Evolutionary conservation across 2,113 vertebrate genomes (phyloP), one percentile per base, ranked within the genome.

Genomic region (Tinamus guttatus): DNA sequence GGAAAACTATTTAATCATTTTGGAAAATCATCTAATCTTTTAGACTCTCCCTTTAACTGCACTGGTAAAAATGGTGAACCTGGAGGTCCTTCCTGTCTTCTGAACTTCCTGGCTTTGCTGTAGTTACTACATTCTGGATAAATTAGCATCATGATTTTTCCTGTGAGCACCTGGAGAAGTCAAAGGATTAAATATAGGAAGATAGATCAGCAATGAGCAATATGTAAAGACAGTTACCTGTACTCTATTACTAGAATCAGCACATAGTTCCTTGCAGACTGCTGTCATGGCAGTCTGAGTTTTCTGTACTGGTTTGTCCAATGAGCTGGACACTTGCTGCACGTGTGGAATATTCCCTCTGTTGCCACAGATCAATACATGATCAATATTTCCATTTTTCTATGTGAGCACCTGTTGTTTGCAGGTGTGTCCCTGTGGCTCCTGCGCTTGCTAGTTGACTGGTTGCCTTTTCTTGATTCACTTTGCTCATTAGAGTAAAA

Each of bases 121-220:
- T 62, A 43, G 47, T 43, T 85, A n/a, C 14, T 47, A 41, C 11
- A 3, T 84, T 71, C 34, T 58, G 76, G 56, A 83, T 34, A 90
- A 78, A 92, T 60, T 56, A 71, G 43, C 32, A 14, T 58, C n/a
- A n/a, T 74, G 65, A 70, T 89, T 93, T 22, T 1, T 64, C 76
- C 69, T 89, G 34, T 56, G n/a, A 60, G 51, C 30, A 52, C 38
- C 34, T 36, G 24, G 60, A 52, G 49, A 13, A 54, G 34, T 25
- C 62, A 58, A n/a, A 27, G 22, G 28, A 30, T 86, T 91, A 67
- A 65, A 69, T 20, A 41, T 19, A 78, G 82, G 56, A 60, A 75
- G 85, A 84, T 45, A 76, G 81, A 90, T 90, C 90, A 91, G 34
- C 13, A 32, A 43, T 68, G 56, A 47, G 67, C 91, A 92, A 63